Evolutionary conservation across 2,797 vertebrate genomes (phyloP), one percentile per base, ranked within the genome.

Genomic region (Macroramphosus scolopax): DNA sequence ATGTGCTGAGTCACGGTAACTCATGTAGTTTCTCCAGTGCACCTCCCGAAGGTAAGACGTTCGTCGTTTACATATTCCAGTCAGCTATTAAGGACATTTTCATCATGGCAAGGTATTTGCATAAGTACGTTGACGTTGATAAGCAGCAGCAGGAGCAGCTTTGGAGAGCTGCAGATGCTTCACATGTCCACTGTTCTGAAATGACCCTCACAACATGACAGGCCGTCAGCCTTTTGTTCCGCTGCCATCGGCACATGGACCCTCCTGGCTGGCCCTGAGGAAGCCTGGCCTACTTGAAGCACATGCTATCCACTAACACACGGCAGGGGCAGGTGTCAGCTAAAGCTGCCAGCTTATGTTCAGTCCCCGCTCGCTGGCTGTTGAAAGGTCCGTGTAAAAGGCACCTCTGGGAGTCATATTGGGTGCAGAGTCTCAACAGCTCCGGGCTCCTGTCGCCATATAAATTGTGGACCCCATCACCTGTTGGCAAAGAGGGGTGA

Each of bases 241-340:
- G 59, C 75, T 84, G 79, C 68, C 84, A 82, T 79, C 62, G 52
- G 66, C 81, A 83, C 75, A 80, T 78, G 80, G 18, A 64, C 22
- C 55, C 59, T 66, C 53, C 62, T 40, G 51, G 34, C 38, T 1
- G 20, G 32, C 44, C 63, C 42, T 18, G 45, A 56, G 35, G 50
- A 69, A 53, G 51, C 41, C 61, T 39, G 56, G 43, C 57, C 40
- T 1, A 36, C 50, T 1, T 35, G 9, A 33, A 37, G 34, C 43
- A 2, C 63, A 39, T 33, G 3, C 52, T 5, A 5, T 41, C 39
- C 32, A 16, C 17, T 0, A 59, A 77, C 63, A 71, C 61, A 48
- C 54, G 51, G 49, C 70, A 49, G 50, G 50, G 72, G 55, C 66
- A 64, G 72, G 44, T 84, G 81, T 55, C 80, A 70, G 52, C 61